Conservation (phyloP, 2,888 invertebrate species). For the Eupithecia subumbrata region DNA sequence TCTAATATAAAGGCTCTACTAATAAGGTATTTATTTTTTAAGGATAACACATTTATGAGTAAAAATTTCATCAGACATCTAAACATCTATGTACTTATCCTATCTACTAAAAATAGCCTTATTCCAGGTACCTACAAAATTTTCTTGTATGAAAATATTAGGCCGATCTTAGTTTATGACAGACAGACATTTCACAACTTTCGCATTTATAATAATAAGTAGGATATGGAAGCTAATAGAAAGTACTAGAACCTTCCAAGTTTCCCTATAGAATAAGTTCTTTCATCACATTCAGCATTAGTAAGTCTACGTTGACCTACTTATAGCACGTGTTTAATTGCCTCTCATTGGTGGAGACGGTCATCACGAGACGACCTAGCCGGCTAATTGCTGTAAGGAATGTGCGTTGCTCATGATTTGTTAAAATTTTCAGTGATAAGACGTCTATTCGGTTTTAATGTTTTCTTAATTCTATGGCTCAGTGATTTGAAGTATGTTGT, state of each 20-base stretch:
- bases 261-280: conserved; percentile 21
- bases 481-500: not conserved
- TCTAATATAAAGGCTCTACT: not conserved
- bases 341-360: conserved; percentile 59
- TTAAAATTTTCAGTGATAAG: conserved; percentile 1
- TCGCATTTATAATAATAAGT: not conserved
- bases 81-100: not conserved
- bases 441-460: not conserved
- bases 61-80: too few species aligned
- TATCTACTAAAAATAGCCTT: not conserved
- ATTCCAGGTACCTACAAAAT: not conserved
- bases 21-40: too few species aligned
- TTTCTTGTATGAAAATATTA: not conserved
- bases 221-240: not conserved
- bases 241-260: conserved; percentile 16
- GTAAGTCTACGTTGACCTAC: conserved; percentile 68
- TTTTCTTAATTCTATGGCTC: not conserved
- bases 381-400: conserved; percentile 56
- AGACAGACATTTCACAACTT: not conserved
- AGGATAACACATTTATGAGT: too few species aligned
- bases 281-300: conserved; percentile 49
- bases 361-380: conserved; percentile 66
- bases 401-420: conserved; percentile 26
- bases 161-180: not conserved
- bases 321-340: conserved; percentile 68